phyloP scores from a whole-genome alignment of 2,797 vertebrate species.

The Psittacula derbiana region DNA sequence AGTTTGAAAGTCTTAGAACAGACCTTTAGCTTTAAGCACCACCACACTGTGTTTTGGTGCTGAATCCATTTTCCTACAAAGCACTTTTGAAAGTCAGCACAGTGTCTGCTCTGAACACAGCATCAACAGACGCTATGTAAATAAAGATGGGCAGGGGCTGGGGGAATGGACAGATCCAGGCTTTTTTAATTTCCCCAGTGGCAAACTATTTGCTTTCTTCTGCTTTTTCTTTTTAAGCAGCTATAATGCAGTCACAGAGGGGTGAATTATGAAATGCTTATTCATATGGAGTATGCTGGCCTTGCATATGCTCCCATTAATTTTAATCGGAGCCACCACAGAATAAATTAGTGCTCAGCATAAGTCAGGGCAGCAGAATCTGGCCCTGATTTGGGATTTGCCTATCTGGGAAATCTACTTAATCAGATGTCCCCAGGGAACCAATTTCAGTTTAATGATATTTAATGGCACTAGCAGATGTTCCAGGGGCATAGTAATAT shows the following conservation, averaged over 20 bases:
- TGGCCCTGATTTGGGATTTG: slow-evolving; percentile 3
- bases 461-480: slow-evolving; percentile 50
- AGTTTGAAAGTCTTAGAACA: not conserved
- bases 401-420: slow-evolving; percentile 23
- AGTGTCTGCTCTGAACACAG: not conserved
- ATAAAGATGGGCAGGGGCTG: not conserved
- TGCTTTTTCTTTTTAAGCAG: not conserved
- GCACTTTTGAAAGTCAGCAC: not conserved
- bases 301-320: not conserved
- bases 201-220: not conserved
- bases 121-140: not conserved
- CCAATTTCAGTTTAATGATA: not conserved
- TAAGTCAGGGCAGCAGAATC: not conserved
- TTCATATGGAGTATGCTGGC: not conserved
- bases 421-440: slow-evolving; percentile 5
- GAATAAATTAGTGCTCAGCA: slow-evolving; percentile 35
- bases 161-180: not conserved
- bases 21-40: not conserved
- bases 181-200: not conserved
- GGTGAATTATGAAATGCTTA: not conserved
- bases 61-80: not conserved
- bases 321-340: not conserved
- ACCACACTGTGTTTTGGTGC: not conserved
- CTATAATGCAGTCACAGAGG: not conserved
- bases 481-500: not conserved